These are phyloP conservation scores for Brevimyrus niger DNA, from an alignment of 2,113 vertebrate species.

Conservation along the genomic window DNA sequence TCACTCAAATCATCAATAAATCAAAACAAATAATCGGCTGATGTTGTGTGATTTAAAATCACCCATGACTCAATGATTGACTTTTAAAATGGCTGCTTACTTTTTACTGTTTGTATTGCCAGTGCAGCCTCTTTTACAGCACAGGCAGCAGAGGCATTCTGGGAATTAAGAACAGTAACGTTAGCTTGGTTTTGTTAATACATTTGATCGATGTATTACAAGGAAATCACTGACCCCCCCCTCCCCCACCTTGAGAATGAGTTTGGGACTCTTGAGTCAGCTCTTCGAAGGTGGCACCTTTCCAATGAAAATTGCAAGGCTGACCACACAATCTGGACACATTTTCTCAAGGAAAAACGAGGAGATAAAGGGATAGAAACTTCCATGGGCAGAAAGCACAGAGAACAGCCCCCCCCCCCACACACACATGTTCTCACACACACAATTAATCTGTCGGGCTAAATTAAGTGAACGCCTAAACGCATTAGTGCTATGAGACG, in stretches of 20 bases:
- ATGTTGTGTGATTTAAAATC: background rate
- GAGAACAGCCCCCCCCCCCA: background rate
- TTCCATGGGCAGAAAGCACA: background rate
- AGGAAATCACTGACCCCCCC: background rate
- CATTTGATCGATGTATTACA: background rate
- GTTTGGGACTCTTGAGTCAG: background rate
- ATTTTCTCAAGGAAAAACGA: background rate
- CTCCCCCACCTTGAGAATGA: background rate
- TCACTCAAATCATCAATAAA: background rate
- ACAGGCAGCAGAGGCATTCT: background rate
- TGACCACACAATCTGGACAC: background rate
- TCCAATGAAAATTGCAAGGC: background rate
- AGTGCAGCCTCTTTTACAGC: background rate
- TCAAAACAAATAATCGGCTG: background rate
- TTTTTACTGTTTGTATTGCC: background rate
- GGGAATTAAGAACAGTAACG: background rate
- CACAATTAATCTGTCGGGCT: background rate
- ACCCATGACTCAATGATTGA: background rate
- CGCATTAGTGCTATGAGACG: background rate
- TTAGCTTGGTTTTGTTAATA: background rate
- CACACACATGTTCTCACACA: background rate
- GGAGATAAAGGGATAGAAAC: background rate
- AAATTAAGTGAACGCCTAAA: background rate
- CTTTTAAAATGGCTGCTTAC: background rate
- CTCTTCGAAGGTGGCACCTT: background rate